Base-by-base conservation (phyloP, 2,888 invertebrate species). In the Metacarcinus magister region DNA sequence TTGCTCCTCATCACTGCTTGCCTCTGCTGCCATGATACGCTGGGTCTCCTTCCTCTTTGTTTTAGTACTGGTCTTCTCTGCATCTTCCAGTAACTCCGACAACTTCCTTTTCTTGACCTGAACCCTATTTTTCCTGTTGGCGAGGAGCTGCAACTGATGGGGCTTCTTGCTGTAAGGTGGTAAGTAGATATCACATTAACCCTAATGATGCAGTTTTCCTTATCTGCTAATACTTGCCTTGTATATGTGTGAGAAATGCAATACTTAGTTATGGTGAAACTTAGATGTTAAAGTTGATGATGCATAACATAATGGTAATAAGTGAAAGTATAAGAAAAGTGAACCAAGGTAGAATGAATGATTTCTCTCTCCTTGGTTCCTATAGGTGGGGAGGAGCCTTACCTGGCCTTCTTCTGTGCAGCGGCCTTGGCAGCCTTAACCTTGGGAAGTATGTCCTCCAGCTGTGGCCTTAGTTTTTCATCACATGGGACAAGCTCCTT, bases 381-480 rank as follows among this genome's bases (percentile, higher is more conserved):
- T 2, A 39, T 10, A 87, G 32, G 39, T 16, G 16, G 39, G 2
- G 44, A 7, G 44, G 67, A 93, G 39, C 32, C 54, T 32, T 48
- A 32, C 94, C 67, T 89, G 48, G 54, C 32, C 89, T 90, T 54
- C 54, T 32, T 89, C 19, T 75, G 48, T 54, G 82, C 46, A 92
- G 94, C 89, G 44, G 95, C 23, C 67, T 39, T 46, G n/a, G 89
- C 95, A 92, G 39, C 48, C 67, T 82, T 89, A 13, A 91, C 94
- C 39, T 28, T 23, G 46, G 94, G 87, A 16, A 92, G 75, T 4
- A 89, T 43, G 60, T 95, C 32, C 54, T 96, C 67, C 93, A 94
- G 98, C 98, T 16, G 98, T 98, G 97, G 98, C 98, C 16, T 48
- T 67, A 95, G 67, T 60, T 95, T n/a, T n/a, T 90, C 91, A 95